Evolutionary conservation across 2,113 vertebrate species (phyloP), one percentile per base, ranked within the genome.

Genomic region (Piprites chloris): DNA sequence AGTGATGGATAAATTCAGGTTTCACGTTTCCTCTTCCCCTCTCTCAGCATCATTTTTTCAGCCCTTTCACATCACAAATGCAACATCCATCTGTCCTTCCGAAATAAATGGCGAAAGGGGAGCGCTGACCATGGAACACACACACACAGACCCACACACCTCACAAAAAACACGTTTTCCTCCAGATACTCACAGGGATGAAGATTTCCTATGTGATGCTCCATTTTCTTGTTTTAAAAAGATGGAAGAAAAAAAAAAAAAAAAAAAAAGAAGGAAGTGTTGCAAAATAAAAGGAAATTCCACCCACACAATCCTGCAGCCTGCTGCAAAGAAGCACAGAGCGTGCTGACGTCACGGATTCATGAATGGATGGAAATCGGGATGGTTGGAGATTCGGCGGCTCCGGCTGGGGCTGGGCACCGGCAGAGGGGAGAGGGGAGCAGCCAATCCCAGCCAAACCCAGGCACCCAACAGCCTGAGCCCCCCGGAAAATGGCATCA

Each of bases 341-440:
- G 95, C 96, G 91, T 96, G 97, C 98, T 98, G 98, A 98, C 98
- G 98, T 98, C 98, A 98, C 98, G 21, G 97, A 98, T 98, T 98
- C 98, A 98, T 98, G 98, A 98, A 98, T 98, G 98, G 98, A 98
- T 98, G 96, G 83, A 96, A 95, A 97, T 65, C 21, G 96, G 98
- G 96, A 97, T 93, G 96, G 39, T 96, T 91, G 53, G 96, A 95
- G 97, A 96, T 95, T 96, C 97, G 94, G 96, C 87, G 17, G 94
- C 92, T 83, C 75, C 63, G 68, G 71, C 89, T 47, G 58, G 93
- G 91, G 92, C 89, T 82, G 97, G 62, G 86, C 96, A 95, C 86
- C 33, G 53, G 90, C 42, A 80, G 66, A 53, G 65, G 68, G 86
- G 82, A 79, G 95, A 75, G 80, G 37, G 75, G 77, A 33, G n/a